A percentile compares a stretch with the other conserved stretches of the same genome.
These are phyloP conservation scores for Leptestheria dahalacensis DNA, from an alignment of 1,140 invertebrate genomes.

Conservation along the genomic window DNA sequence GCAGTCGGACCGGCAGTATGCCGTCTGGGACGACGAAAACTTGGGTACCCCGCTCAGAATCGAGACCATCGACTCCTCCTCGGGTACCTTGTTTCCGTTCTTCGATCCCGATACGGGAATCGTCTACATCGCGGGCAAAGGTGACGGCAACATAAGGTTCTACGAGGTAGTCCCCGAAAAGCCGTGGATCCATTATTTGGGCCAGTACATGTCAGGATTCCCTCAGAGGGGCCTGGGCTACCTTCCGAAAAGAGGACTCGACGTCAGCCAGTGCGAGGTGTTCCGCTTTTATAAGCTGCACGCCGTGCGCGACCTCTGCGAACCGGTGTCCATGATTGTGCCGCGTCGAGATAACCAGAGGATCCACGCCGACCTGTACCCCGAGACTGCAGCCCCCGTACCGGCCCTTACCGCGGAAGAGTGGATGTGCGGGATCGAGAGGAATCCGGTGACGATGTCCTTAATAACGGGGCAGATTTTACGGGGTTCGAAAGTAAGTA, in stretches of 20 bases:
- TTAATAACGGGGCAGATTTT: constrained; percentile 50
- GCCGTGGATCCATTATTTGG: constrained; percentile 76
- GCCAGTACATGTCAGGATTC: constrained; percentile 64
- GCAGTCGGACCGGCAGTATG: constrained; percentile 73
- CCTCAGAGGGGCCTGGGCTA: constrained; percentile 69
- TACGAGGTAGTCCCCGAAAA: constrained; percentile 76
- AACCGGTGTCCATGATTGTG: constrained; percentile 88
- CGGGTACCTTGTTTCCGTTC: constrained; percentile 80
- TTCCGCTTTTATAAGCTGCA: constrained; percentile 86
- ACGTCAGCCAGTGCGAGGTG: constrained; percentile 62
- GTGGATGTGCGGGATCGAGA: constrained; percentile 72
- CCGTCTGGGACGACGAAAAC: constrained; percentile 73
- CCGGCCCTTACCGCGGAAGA: constrained; percentile 71
- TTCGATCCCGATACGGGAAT: constrained; percentile 85
- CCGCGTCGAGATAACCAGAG: constrained; percentile 66
- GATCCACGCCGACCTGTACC: constrained; percentile 82
- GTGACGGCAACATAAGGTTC: constrained; percentile 87
- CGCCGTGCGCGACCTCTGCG: constrained; percentile 66
- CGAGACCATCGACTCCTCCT: constrained; percentile 79
- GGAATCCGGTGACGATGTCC: constrained; percentile 63
- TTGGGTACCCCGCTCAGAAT: constrained; percentile 53
- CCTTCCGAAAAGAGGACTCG: constrained; percentile 87
- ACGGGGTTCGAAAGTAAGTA: background rate
- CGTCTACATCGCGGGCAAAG: constrained; percentile 67
- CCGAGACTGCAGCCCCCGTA: constrained; percentile 68